These are phyloP conservation scores for Ectropis crepuscularia DNA, from an alignment of 2,888 invertebrate species.

Conservation along the genomic window DNA sequence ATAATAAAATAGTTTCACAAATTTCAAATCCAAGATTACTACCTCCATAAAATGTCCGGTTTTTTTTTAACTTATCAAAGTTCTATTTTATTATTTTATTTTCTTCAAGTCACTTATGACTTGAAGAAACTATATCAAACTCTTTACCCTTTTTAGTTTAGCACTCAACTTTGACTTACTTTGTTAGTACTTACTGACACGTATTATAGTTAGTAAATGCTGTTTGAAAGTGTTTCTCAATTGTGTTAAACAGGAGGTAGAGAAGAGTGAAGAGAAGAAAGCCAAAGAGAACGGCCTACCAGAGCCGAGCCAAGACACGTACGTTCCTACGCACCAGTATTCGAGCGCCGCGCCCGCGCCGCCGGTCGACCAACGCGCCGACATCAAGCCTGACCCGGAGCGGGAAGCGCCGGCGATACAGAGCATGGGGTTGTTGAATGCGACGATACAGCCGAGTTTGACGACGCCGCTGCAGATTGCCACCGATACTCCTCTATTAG, in stretches of 20 bases:
- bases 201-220: too few relatives aligned
- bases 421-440: constrained; percentile 50
- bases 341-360: constrained; percentile 51
- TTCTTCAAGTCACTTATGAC: too few relatives aligned
- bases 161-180: too few relatives aligned
- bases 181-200: too few relatives aligned
- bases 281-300: constrained; percentile 46
- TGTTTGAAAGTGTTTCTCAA: too few relatives aligned
- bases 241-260: constrained; percentile 33
- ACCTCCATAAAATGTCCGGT: too few relatives aligned
- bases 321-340: constrained; percentile 70
- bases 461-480: constrained; percentile 76
- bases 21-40: too few relatives aligned
- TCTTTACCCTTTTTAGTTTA: too few relatives aligned
- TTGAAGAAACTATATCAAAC: too few relatives aligned
- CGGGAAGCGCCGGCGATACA: constrained; percentile 47
- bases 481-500: constrained; percentile 69
- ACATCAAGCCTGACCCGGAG: constrained; percentile 43
- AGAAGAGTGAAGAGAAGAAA: constrained; percentile 36
- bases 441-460: constrained; percentile 59
- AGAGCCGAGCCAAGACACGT: constrained; percentile 44
- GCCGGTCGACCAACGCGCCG: constrained; percentile 47
- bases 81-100: too few relatives aligned
- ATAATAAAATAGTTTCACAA: too few relatives aligned
- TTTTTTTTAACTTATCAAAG: too few relatives aligned